Conservation (phyloP, 37 sponge, comb jelly and placozoan genomes). For the Cladorhizidae sp. region DNA sequence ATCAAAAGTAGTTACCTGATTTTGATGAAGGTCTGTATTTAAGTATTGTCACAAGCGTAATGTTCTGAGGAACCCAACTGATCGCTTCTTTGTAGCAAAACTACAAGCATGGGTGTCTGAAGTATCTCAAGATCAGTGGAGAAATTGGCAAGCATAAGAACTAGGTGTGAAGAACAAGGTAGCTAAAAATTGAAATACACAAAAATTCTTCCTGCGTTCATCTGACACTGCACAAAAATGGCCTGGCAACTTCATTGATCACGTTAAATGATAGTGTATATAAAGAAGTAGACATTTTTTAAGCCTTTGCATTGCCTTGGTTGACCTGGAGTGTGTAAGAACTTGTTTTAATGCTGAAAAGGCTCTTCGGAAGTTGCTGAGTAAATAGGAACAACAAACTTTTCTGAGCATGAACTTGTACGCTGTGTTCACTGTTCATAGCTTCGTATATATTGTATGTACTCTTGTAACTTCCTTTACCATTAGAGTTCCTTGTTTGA, state of each 20-base stretch:
- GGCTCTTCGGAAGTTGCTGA: slow-evolving; percentile 67
- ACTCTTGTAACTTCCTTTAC: slow-evolving; percentile 52
- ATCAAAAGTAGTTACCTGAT: too few relatives aligned
- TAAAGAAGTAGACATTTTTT: slow-evolving; percentile 63
- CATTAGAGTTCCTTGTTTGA: slow-evolving; percentile 20
- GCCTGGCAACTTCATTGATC: slow-evolving; percentile 33
- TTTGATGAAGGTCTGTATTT: too few relatives aligned
- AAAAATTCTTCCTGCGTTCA: slow-evolving; percentile 46
- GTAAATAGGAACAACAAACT: slow-evolving; percentile 71
- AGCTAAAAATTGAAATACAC: slow-evolving; percentile 4
- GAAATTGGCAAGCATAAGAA: too few relatives aligned
- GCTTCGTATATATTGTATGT: slow-evolving; percentile 58
- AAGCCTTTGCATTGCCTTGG: slow-evolving; percentile 68
- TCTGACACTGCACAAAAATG: slow-evolving; percentile 25
- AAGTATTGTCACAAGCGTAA: too few relatives aligned
- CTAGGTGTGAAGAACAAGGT: background rate
- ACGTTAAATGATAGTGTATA: slow-evolving; percentile 57
- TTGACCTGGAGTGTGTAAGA: slow-evolving; percentile 48
- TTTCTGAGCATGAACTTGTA: slow-evolving; percentile 38
- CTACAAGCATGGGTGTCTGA: too few relatives aligned
- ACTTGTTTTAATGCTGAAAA: slow-evolving; percentile 58
- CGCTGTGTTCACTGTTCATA: slow-evolving; percentile 25
- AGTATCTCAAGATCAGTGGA: too few relatives aligned
- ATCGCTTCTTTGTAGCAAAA: too few relatives aligned
- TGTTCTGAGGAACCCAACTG: too few relatives aligned